Evolutionary conservation across 2,888 invertebrate genomes (phyloP).

Genomic region (Macrosoma leucophasiata): DNA sequence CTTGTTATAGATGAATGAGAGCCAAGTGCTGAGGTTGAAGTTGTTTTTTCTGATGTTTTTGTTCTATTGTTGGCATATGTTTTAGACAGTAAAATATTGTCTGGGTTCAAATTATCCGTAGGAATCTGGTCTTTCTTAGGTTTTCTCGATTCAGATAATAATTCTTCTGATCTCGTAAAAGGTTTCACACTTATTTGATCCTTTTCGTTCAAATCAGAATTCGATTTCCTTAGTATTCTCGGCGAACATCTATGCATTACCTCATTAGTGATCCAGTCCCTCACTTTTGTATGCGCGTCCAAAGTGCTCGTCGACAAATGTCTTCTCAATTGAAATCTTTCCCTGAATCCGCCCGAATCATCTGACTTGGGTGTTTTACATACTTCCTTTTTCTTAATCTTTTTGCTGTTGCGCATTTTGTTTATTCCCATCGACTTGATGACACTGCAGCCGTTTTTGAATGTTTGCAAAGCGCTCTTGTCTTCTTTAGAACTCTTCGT

Average conservation of each 20-base stretch:
- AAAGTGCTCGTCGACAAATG: slow-evolving; percentile 87
- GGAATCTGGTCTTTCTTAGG: slow-evolving; percentile 39
- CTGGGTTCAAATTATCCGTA: slow-evolving; percentile 32
- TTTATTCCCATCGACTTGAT: slow-evolving; percentile 74
- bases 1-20: slow-evolving; percentile 60
- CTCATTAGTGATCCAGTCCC: slow-evolving; percentile 90
- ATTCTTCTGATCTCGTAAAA: slow-evolving; percentile 64
- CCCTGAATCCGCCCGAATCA: slow-evolving; percentile 74
- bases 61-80: slow-evolving; percentile 39
- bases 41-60: slow-evolving; percentile 64
- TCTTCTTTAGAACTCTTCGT: slow-evolving; percentile 64
- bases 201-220: slow-evolving; percentile 51
- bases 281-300: slow-evolving; percentile 90
- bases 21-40: slow-evolving; percentile 63
- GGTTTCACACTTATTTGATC: slow-evolving; percentile 41
- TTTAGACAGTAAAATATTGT: slow-evolving; percentile 36
- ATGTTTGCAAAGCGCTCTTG: slow-evolving; percentile 55
- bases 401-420: slow-evolving; percentile 69
- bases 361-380: slow-evolving; percentile 75
- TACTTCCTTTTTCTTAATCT: slow-evolving; percentile 70
- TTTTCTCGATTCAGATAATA: slow-evolving; percentile 52
- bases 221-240: slow-evolving; percentile 75
- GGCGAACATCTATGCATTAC: slow-evolving; percentile 84
- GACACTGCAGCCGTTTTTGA: slow-evolving; percentile 75
- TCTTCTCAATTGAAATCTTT: slow-evolving; percentile 79